phyloP scores from a whole-genome alignment of 2,888 invertebrate genomes.

The Bimastos eiseni region DNA sequence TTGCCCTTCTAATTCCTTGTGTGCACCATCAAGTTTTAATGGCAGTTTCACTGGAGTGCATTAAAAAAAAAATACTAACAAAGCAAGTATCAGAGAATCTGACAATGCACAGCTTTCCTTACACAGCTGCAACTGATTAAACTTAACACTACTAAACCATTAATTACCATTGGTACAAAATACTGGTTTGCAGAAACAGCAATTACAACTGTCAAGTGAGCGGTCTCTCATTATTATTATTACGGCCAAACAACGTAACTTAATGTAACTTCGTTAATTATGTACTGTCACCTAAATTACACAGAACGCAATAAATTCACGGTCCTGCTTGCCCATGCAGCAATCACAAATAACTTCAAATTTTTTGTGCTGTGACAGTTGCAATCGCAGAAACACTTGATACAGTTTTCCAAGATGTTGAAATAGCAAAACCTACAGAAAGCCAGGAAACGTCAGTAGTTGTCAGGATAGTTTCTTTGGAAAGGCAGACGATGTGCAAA shows the following conservation, averaged over 20 bases:
- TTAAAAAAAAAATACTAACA: not conserved
- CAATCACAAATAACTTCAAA: not conserved
- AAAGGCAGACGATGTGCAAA: constrained; percentile 7
- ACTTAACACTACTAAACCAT: constrained; percentile 6
- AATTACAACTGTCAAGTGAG: constrained; percentile 13
- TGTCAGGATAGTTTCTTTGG: not conserved
- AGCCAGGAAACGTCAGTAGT: not conserved
- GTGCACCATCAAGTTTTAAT: not conserved
- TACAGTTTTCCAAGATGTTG: constrained; percentile 18
- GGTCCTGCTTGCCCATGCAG: not conserved
- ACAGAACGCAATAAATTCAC: not conserved
- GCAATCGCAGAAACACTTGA: not conserved
- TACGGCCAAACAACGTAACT: not conserved
- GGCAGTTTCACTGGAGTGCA: not conserved
- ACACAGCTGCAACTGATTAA: constrained; percentile 5
- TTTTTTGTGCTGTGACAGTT: not conserved
- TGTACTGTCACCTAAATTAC: not conserved
- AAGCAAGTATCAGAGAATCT: not conserved
- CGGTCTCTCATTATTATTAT: constrained; percentile 4
- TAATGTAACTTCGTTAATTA: constrained; percentile 3
- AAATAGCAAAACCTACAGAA: not conserved
- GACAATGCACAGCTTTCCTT: not conserved
- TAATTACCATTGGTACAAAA: not conserved
- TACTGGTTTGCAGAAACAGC: not conserved
- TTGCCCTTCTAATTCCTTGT: not conserved